Evolutionary conservation across 2,113 vertebrate species (phyloP), one percentile per base, ranked within the genome.

Genomic region (Chaetura pelagica): DNA sequence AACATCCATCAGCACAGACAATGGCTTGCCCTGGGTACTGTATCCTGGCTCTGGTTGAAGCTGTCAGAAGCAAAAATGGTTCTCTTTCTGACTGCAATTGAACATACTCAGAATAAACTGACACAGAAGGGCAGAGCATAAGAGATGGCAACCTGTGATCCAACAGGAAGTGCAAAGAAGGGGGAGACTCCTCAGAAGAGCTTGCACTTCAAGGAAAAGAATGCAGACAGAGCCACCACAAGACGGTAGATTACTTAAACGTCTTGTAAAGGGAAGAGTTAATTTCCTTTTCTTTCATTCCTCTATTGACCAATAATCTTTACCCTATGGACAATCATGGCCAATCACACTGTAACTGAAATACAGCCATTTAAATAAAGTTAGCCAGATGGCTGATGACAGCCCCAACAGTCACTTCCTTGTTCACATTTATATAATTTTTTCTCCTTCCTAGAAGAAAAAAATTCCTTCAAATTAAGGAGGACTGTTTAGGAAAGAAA

Each of bases 351-450:
- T 29, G n/a, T 35, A 87, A 72, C 27, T 40, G 40, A 74, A 30
- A 62, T 54, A 66, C 0, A 4, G 38, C 26, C 22, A 62, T 14
- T 77, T 77, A 51, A 26, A 23, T 44, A 35, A 49, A 59, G 46
- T 34, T 23, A 54, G 40, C 27, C 81, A 84, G 55, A 69, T 5
- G 30, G 46, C 30, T 89, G 54, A 69, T 40, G 48, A 75, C 61
- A 1, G 3, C 9, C n/a, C 48, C 29, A 44, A 42, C 30, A 72
- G 49, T 52, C 23, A 26, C 44, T 51, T 59, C 32, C 40, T 49
- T 0, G 0, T 10, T 73, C 54, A 48, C 63, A 73, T 52, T 55
- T 32, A 44, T 30, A n/a, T 7, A 34, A 13, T 55, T 58, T 55
- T 58, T 74, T 62, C 19, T 62, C 44, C 59, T 71, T 69, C 29